Evolutionary conservation across 2,113 vertebrate genomes (phyloP).

Genomic region (Chaenogobius annularis): DNA sequence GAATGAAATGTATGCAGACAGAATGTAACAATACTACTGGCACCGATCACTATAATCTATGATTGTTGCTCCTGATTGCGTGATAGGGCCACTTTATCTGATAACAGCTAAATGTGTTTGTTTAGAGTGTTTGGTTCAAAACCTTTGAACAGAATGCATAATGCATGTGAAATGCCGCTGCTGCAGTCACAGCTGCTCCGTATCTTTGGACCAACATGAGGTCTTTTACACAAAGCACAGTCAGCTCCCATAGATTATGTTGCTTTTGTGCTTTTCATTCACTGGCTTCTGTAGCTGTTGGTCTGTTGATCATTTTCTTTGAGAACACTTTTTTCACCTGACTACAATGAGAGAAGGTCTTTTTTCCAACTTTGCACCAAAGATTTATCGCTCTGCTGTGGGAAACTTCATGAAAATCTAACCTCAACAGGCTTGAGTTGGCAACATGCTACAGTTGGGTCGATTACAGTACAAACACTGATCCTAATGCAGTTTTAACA

Average conservation of each 20-base stretch:
- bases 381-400: neutral
- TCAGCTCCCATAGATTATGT: neutral
- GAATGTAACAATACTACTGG: neutral
- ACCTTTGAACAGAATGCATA: slow-evolving; percentile 21
- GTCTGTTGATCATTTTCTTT: slow-evolving; percentile 6
- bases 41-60: neutral
- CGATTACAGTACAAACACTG: neutral
- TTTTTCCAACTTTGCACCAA: too few relatives aligned
- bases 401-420: neutral
- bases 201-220: slow-evolving; percentile 3
- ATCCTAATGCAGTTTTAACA: neutral
- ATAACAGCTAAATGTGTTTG: neutral
- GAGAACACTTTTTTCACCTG: slow-evolving; percentile 1
- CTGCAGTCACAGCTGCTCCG: slow-evolving; percentile 13
- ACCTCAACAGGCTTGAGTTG: neutral
- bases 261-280: slow-evolving; percentile 12
- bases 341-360: neutral
- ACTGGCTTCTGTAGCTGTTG: neutral
- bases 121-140: neutral
- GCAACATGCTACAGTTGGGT: neutral
- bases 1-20: neutral
- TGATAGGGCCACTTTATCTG: neutral
- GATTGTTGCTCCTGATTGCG: neutral
- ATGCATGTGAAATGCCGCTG: slow-evolving; percentile 19
- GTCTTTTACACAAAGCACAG: slow-evolving; percentile 8